Evolutionary conservation across 1,140 invertebrate genomes (phyloP).

Genomic region (Laodelphax striatellus): DNA sequence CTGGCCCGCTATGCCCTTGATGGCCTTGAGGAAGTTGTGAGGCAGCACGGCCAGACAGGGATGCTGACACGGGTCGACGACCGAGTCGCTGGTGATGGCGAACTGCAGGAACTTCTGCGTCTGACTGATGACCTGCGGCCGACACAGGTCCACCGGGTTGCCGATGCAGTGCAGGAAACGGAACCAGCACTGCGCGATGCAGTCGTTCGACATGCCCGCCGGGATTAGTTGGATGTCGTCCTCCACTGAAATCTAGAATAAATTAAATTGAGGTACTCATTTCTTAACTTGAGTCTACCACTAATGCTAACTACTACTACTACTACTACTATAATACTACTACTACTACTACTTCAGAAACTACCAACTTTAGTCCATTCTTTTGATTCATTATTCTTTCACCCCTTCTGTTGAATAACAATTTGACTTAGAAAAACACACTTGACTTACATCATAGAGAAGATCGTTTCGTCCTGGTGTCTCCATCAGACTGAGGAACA

Average conservation of each 20-base stretch:
- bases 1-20: conserved; percentile 82
- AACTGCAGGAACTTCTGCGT: conserved; percentile 54
- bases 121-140: conserved; percentile 46
- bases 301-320: too few species aligned
- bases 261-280: too few species aligned
- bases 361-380: too few species aligned
- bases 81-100: conserved; percentile 49
- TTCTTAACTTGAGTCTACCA: too few species aligned
- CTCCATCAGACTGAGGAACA: too few species aligned
- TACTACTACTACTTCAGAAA: too few species aligned
- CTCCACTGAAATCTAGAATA: conserved; percentile 65
- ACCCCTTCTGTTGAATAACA: too few species aligned
- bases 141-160: conserved; percentile 85
- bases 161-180: conserved; percentile 84
- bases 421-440: too few species aligned
- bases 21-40: conserved; percentile 84
- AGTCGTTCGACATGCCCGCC: conserved; percentile 71
- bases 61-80: conserved; percentile 80
- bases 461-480: too few species aligned
- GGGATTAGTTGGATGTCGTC: conserved; percentile 75
- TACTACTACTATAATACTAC: too few species aligned
- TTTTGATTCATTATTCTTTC: too few species aligned
- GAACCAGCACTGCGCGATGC: conserved; percentile 89
- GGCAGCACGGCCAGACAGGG: conserved; percentile 79
- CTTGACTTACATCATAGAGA: too few species aligned